Base-by-base conservation (phyloP, 2,113 vertebrate species). In the Catharus bicknelli region DNA sequence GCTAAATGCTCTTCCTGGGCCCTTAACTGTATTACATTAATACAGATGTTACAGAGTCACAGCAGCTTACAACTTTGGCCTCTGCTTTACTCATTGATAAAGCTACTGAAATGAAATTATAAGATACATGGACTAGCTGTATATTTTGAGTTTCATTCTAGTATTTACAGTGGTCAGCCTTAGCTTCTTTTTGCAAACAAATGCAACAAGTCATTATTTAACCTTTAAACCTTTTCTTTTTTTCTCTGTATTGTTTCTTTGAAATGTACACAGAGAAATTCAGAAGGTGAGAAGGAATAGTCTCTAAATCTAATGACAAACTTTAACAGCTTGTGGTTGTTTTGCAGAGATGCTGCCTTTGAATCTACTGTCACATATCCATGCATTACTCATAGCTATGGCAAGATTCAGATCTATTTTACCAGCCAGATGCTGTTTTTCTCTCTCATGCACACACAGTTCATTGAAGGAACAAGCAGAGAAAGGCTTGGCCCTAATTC, bases 301-400 rank as follows among this genome's bases (percentile, higher is more conserved):
- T 92, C 77, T 95, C 86, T 83, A 96, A 87, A 95, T 94, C 83
- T 96, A 93, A 94, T 88, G 68, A 93, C 27, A 95, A 95, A 95
- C 53, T 94, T 96, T 53, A 86, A 90, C 89, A 93, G 82, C 82
- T 86, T 93, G 94, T 59, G 82, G 78, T 90, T 96, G 91, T 96
- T 88, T 96, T 93, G 69, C 74, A 94, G 94, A 95, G 55, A 92
- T 79, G 61, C 55, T 84, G 54, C 50, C 34, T 92, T 72, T 75
- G 62, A 83, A 11, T 87, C 69, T 90, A 30, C 77, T 76, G 17
- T 89, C 70, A 82, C 75, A 77, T 80, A 86, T 72, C 69, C 25
- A 57, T 48, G 61, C 11, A 59, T 91, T 92, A 85, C 62, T 90
- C 83, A 86, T 59, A 81, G 51, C 42, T 54, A 19, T 32, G 53